Conservation (phyloP, 2,113 vertebrate genomes). For the Vombatus ursinus region DNA sequence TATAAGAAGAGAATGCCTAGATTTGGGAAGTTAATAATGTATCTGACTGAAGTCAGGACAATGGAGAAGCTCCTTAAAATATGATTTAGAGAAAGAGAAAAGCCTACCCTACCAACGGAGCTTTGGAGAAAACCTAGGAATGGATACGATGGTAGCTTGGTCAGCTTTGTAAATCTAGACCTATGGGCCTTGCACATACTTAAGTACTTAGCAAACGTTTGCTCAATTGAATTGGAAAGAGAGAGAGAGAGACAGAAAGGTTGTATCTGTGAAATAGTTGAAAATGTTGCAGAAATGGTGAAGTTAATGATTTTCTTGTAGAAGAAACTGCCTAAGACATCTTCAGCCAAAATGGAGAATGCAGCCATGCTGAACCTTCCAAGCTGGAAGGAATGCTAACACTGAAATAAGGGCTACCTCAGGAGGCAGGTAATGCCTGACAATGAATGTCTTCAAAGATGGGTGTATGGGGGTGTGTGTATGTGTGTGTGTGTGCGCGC, state of each 20-base stretch:
- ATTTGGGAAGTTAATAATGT: not conserved
- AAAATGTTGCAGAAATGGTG: not conserved
- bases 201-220: not conserved
- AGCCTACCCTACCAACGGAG: not conserved
- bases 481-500: too few relatives aligned
- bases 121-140: not conserved
- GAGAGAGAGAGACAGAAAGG: not conserved
- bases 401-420: not conserved
- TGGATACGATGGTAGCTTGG: not conserved
- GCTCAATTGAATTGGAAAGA: not conserved
- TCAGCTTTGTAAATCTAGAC: not conserved
- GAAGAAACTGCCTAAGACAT: not conserved
- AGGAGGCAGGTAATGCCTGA: not conserved
- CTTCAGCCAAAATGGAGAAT: not conserved
- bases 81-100: not conserved
- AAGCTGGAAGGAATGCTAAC: not conserved
- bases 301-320: not conserved
- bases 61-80: not conserved
- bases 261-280: not conserved
- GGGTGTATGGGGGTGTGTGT: not conserved
- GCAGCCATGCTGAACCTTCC: not conserved
- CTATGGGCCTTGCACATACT: not conserved
- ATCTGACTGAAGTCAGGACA: not conserved
- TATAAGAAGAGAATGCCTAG: not conserved
- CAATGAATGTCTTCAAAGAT: not conserved